Percentiles rank a stretch among this genome's conserved stretches.
These are phyloP conservation scores for Hirudinaria manillensis DNA, from an alignment of 2,888 invertebrate genomes.

Conservation along the genomic window DNA sequence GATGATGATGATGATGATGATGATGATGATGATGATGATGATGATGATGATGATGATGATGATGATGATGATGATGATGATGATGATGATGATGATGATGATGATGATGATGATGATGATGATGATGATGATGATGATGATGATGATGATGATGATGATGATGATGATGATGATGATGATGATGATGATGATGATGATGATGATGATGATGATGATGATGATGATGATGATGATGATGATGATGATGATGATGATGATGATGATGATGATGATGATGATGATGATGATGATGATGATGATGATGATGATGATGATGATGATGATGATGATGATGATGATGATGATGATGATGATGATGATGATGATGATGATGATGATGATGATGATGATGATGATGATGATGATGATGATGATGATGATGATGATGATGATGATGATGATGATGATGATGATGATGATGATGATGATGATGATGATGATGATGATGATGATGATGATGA, in stretches of 20 bases:
- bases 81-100: conserved; percentile 27
- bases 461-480: conserved; percentile 20
- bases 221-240: conserved; percentile 17
- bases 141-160: too few species aligned
- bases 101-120: conserved; percentile 24
- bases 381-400: conserved; percentile 17
- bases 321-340: conserved; percentile 21
- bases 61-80: conserved; percentile 9
- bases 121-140: conserved; percentile 22
- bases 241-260: conserved; percentile 27
- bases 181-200: not conserved
- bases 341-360: conserved; percentile 20
- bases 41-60: conserved; percentile 18
- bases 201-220: not conserved
- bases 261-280: conserved; percentile 27
- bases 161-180: conserved; percentile 15
- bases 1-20: conserved; percentile 29
- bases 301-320: conserved; percentile 6
- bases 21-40: conserved; percentile 28
- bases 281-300: conserved; percentile 11
- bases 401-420: conserved; percentile 22
- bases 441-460: conserved; percentile 6
- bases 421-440: conserved; percentile 14
- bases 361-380: conserved; percentile 15
- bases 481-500: conserved; percentile 25